A percentile compares a stretch with the other conserved stretches of the same genome.
phyloP scores from a whole-genome alignment of 2,888 invertebrate species.

The Cactoblastis cactorum region DNA sequence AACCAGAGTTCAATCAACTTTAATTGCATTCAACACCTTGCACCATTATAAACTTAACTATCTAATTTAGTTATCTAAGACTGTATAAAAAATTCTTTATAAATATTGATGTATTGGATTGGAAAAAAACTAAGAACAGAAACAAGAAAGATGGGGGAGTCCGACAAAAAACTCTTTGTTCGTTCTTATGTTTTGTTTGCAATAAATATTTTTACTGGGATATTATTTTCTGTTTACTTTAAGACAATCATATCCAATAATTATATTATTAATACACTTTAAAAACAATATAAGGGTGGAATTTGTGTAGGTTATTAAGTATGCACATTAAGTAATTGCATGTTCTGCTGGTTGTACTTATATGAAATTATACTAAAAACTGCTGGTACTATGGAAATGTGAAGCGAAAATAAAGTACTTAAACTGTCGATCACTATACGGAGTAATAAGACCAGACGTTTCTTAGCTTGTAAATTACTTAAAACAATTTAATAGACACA shows the following conservation, averaged over 20 bases:
- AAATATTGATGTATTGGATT: no score
- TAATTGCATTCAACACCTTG: not conserved
- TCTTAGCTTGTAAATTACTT: constrained; percentile 60
- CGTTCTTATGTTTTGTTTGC: no score
- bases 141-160: no score
- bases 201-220: no score
- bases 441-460: constrained; percentile 29
- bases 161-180: no score
- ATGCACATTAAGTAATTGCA: not conserved
- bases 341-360: not conserved
- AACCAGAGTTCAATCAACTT: constrained; percentile 5
- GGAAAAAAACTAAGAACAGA: no score
- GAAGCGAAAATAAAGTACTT: constrained; percentile 28
- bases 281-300: not conserved
- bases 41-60: not conserved
- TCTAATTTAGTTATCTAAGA: not conserved
- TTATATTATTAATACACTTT: no score
- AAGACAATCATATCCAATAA: no score
- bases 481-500: constrained; percentile 76
- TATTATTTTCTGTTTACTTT: no score
- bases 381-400: constrained; percentile 12
- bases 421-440: constrained; percentile 34
- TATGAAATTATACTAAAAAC: constrained; percentile 1
- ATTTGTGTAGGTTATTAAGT: not conserved
- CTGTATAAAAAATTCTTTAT: not conserved